A percentile compares a stretch with the other conserved stretches of the same genome.
Conservation (phyloP, 1,140 invertebrate genomes). For the Trichonephila clavata region DNA sequence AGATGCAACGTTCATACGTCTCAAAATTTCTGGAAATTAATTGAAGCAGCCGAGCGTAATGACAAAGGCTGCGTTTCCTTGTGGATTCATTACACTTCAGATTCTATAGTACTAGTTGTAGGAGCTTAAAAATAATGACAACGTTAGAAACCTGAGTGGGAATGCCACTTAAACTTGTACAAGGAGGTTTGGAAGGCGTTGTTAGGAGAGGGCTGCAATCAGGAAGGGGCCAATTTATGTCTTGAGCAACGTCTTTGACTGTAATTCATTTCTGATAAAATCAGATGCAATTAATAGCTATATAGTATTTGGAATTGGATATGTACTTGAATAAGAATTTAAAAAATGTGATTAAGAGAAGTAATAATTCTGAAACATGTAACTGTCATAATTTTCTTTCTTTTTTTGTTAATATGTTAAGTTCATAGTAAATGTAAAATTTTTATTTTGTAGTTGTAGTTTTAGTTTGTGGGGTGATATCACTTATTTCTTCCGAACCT, state of each 20-base stretch:
- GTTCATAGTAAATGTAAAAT: too few relatives aligned
- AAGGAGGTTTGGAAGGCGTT: conserved; percentile 3
- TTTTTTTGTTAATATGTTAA: too few relatives aligned
- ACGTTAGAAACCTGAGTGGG: conserved; percentile 20
- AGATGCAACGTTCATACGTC: conserved; percentile 22
- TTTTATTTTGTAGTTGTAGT: too few relatives aligned
- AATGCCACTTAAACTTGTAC: conserved; percentile 15
- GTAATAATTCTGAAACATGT: too few relatives aligned
- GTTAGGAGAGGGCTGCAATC: neutral
- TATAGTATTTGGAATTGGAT: too few relatives aligned
- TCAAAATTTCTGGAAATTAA: conserved; percentile 60
- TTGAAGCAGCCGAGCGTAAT: conserved; percentile 64
- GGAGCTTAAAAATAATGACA: conserved; percentile 49
- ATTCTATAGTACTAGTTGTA: conserved; percentile 29
- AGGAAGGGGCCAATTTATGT: neutral
- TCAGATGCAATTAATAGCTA: neutral
- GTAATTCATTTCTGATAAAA: neutral
- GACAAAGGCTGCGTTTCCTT: conserved; percentile 51
- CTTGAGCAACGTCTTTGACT: neutral
- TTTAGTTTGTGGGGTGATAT: too few relatives aligned
- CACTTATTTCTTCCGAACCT: too few relatives aligned
- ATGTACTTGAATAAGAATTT: too few relatives aligned
- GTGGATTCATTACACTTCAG: conserved; percentile 44
- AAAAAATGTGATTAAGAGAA: too few relatives aligned
- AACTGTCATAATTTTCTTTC: too few relatives aligned